Evolutionary conservation across 2,888 invertebrate species (phyloP), one percentile per base, ranked within the genome.

Genomic region (Pilophorus perplexus): DNA sequence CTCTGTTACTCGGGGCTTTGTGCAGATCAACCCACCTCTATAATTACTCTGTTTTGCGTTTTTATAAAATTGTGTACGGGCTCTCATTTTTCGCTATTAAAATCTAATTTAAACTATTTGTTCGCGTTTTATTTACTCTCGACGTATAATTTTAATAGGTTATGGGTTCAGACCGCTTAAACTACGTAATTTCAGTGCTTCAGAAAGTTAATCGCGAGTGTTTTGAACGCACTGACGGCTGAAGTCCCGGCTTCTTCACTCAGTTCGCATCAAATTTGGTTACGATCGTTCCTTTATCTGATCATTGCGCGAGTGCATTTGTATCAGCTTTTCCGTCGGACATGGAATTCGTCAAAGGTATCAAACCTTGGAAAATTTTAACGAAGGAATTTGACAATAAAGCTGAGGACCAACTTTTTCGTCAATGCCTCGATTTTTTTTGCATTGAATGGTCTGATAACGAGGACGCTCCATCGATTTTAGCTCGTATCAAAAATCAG

Each of bases 381-480:
- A 48, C 27, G 1, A 18, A 66, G 10, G 66, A 68, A 60, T 68
- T 68, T 44, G 68, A 66, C 23, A 40, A 60, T 27, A 68, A 66
- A 54, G 68, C 60, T 3, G 68, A 68, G 27, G 65, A 67, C 40
- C 59, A 68, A 20, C 40, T 68, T 27, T 68, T 68, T 52, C 27
- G 60, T 20, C 52, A 68, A 44, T 59, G 66, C 23, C 38, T 68
- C 3, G 52, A 60, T 18, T 68, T 68, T 50, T 65, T 54, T 16
- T 40, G 20, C 33, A 42, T 27, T 2, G 60, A 46, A 28, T 68
- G 68, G 66, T 14, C 46, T 25, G 59, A 66, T 20, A 44, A 44
- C 38, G 54, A 68, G 52, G 60, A 65, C n/a, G 64, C 67, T 42
- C 59, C 66, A 1, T 20, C 59, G 8, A 37, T 66, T 23, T 50